Evolutionary conservation across 2,888 invertebrate species (phyloP).

Genomic region (Leptinotarsa peninsularis): DNA sequence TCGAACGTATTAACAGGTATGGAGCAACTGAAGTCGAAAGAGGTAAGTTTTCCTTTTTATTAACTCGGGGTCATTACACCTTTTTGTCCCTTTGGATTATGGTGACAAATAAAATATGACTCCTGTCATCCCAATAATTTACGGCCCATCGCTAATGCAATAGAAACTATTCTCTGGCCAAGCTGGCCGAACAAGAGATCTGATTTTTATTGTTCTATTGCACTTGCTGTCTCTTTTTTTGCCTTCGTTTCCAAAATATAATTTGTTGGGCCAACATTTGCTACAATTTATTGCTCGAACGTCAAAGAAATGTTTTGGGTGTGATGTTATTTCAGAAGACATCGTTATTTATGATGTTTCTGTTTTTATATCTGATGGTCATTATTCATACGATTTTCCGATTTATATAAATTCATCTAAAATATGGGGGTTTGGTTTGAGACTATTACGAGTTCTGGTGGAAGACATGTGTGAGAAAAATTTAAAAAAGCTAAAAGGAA

Average conservation of each 20-base stretch:
- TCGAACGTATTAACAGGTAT: background rate
- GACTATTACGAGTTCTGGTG: too few species aligned
- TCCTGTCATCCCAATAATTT: background rate
- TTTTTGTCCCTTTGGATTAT: background rate
- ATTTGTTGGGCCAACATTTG: background rate
- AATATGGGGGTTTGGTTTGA: too few species aligned
- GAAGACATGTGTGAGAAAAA: too few species aligned
- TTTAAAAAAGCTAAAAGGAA: too few species aligned
- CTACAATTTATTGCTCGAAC: background rate
- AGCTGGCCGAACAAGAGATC: background rate
- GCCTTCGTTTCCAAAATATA: background rate
- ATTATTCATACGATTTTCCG: too few species aligned
- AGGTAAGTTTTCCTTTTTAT: background rate
- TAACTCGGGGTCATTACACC: background rate
- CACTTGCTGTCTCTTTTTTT: background rate
- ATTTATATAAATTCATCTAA: too few species aligned
- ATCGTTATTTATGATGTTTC: too few species aligned
- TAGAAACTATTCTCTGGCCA: background rate
- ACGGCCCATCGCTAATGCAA: background rate
- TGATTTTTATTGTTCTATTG: slow-evolving; percentile 12
- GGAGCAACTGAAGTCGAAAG: background rate
- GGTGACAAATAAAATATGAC: slow-evolving; percentile 12
- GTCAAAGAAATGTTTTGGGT: background rate
- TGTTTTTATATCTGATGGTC: too few species aligned
- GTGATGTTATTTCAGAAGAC: background rate